A percentile compares a stretch with the other conserved stretches of the same genome.
phyloP scores from a whole-genome alignment of 2,888 invertebrate genomes.

The Bruchidius siliquastri region DNA sequence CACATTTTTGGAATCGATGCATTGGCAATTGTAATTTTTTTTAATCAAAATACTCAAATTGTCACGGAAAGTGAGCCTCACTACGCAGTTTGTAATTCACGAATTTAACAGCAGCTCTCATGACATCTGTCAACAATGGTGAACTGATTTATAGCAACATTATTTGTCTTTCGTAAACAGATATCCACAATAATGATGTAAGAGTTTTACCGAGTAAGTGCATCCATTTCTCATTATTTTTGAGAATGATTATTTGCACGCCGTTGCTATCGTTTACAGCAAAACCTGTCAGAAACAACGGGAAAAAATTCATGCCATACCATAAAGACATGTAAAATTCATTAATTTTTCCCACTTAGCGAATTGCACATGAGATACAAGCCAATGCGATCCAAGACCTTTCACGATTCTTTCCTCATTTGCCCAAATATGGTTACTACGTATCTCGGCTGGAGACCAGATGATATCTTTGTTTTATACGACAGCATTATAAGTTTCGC shows the following conservation, averaged over 20 bases:
- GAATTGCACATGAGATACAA: background rate
- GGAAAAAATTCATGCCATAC: background rate
- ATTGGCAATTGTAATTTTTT: no score
- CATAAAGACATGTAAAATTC: background rate
- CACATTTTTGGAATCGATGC: no score
- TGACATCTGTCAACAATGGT: no score
- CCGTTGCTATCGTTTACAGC: background rate
- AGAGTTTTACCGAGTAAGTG: no score
- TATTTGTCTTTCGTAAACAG: no score
- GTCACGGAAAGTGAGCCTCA: no score
- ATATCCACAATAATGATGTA: no score
- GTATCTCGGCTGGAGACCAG: background rate
- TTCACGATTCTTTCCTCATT: background rate
- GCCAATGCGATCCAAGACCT: background rate
- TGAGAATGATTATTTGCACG: background rate
- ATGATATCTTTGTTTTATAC: background rate
- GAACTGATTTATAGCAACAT: no score
- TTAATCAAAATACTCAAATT: no score
- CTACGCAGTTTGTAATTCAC: no score
- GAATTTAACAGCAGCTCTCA: no score
- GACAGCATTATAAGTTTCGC: background rate
- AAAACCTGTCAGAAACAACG: background rate
- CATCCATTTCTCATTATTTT: no score
- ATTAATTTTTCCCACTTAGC: background rate
- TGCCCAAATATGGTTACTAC: background rate